phyloP scores from a whole-genome alignment of 2,113 vertebrate species.

The Perca flavescens region DNA sequence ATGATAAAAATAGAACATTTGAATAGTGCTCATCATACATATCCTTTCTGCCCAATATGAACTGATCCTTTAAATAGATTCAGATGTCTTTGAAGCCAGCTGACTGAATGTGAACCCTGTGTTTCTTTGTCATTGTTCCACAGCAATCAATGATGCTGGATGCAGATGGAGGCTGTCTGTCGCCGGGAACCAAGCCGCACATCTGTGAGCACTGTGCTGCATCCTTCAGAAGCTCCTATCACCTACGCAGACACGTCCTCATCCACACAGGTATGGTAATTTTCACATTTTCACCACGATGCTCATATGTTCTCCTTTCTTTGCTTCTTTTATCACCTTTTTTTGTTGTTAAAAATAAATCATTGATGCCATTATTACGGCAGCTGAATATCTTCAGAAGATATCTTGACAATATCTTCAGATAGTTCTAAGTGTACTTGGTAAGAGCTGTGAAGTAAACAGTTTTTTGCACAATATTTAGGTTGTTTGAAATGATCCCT shows the following conservation, averaged over 20 bases:
- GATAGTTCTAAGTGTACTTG: not conserved
- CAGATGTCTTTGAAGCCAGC: not conserved
- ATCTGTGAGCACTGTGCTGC: conserved; percentile 96
- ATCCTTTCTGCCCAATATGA: not conserved
- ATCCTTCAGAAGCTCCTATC: conserved; percentile 97
- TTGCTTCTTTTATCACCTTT: not conserved
- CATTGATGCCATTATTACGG: not conserved
- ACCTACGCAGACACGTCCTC: conserved; percentile 96
- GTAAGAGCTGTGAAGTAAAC: not conserved
- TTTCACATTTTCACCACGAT: not conserved
- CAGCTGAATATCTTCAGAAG: too few species aligned
- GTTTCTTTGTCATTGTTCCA: conserved; percentile 3
- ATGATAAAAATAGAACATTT: not conserved
- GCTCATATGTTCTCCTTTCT: not conserved
- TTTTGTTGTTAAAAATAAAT: not conserved
- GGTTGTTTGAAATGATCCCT: not conserved
- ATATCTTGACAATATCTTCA: not conserved
- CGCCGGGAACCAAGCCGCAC: conserved; percentile 94
- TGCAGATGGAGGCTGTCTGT: conserved; percentile 88
- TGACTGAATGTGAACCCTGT: conserved; percentile 1
- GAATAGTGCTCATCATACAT: not conserved
- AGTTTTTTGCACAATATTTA: not conserved
- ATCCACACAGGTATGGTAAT: conserved; percentile 91
- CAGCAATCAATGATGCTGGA: conserved; percentile 89
- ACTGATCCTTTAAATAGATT: not conserved